phyloP scores from a whole-genome alignment of 2,113 vertebrate genomes.

The Gavia stellata region DNA sequence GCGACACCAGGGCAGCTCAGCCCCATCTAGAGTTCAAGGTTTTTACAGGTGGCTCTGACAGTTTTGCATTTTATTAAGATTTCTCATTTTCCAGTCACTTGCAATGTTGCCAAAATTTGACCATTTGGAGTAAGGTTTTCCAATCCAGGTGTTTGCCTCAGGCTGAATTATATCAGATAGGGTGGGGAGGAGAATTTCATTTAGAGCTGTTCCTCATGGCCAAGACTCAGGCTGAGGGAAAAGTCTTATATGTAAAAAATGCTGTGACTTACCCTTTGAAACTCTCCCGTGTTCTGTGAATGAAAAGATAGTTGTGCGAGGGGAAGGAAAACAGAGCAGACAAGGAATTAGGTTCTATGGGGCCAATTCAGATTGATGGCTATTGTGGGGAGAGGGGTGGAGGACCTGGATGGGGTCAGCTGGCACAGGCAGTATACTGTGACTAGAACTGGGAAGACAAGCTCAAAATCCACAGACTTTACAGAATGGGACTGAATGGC shows the following conservation, averaged over 20 bases:
- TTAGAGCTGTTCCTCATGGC: not conserved
- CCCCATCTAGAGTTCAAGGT: not conserved
- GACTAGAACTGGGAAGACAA: not conserved
- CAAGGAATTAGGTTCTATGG: not conserved
- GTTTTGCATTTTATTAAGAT: not conserved
- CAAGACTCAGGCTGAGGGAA: not conserved
- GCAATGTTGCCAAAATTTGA: not conserved
- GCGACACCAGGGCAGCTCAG: not conserved
- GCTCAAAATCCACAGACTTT: not conserved
- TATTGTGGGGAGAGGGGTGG: not conserved
- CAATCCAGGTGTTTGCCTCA: slow-evolving; percentile 37
- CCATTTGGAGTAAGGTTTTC: slow-evolving; percentile 37
- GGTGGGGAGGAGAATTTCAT: not conserved
- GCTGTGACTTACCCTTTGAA: not conserved
- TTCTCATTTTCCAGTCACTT: slow-evolving; percentile 15
- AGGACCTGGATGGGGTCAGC: not conserved
- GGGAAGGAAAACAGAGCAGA: not conserved
- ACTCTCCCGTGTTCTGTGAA: not conserved
- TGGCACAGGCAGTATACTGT: not conserved
- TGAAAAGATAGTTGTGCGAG: not conserved
- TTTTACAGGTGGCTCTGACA: not conserved
- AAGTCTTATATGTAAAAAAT: not conserved
- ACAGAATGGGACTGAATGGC: not conserved
- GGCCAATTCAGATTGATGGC: not conserved
- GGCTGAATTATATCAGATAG: slow-evolving; percentile 1